Conservation (phyloP, 2,888 invertebrate genomes). For the Mellilla xanthometata region DNA sequence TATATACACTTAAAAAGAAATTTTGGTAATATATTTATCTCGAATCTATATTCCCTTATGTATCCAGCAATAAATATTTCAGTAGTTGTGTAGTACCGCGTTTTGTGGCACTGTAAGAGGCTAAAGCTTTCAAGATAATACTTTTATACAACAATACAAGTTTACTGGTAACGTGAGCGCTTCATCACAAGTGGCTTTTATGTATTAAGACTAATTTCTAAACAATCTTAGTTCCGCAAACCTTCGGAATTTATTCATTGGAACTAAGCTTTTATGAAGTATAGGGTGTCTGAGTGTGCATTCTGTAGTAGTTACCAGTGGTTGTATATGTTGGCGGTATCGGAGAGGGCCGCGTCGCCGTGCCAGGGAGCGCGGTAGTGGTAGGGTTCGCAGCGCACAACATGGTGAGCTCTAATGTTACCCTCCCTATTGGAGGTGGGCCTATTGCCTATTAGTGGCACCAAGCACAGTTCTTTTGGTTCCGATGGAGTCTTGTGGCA, state of each 20-base stretch:
- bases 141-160: too few species aligned
- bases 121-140: background rate
- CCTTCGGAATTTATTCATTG: too few species aligned
- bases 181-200: too few species aligned
- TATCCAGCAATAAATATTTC: constrained; percentile 82
- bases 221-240: too few species aligned
- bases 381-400: constrained; percentile 82
- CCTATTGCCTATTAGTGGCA: constrained; percentile 81
- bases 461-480: constrained; percentile 75
- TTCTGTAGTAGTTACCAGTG: too few species aligned
- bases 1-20: constrained; percentile 77
- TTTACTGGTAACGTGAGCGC: too few species aligned
- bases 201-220: too few species aligned
- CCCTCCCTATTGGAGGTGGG: constrained; percentile 83
- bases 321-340: too few species aligned
- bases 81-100: constrained; percentile 76
- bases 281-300: too few species aligned
- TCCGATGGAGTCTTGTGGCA: constrained; percentile 65
- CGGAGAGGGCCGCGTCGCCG: constrained; percentile 3
- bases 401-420: constrained; percentile 81
- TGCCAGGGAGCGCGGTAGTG: constrained; percentile 37
- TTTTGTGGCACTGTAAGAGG: constrained; percentile 53
- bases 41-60: constrained; percentile 81
- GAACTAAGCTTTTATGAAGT: too few species aligned
- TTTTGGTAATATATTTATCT: constrained; percentile 82